Evolutionary conservation across 1,140 invertebrate species (phyloP), one percentile per base, ranked within the genome.

Genomic region (Maconellicoccus hirsutus): DNA sequence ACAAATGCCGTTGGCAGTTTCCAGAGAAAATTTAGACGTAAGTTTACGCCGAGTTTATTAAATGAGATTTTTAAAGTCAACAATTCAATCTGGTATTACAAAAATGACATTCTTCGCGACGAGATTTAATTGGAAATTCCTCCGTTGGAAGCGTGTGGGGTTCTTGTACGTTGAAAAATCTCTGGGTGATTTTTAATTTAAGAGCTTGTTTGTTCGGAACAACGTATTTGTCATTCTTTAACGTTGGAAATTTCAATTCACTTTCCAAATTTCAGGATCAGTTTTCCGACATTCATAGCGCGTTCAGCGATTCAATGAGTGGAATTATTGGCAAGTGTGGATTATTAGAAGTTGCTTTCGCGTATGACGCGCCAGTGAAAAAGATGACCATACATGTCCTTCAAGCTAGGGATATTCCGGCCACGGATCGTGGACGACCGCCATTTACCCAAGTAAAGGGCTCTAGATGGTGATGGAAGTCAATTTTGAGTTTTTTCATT

Each of bases 321-420:
- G 79, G 77, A 29, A 74, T 73, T 29, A 78, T 79, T 59, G 73
- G 77, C 16, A 73, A 74, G 75, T 87, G 89, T 77, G 90, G 89
- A 8, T 85, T 85, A 71, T 80, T 97, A 69, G 92, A 96, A 79
- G 86, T 94, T 27, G 91, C 91, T 12, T 86, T 96, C 77, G 81
- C 90, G 14, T 96, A 95, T 78, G 92, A 96, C 77, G 88, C 91
- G 3, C 88, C 90, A 4, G 89, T 92, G 79, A 84, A 89, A 19
- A 93, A 90, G 79, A 93, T 97, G 90, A 92, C 90, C 23, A 87
- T 89, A 14, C 91, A 93, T 75, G 87, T 97, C 8, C 82, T 96
- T 72, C 92, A 95, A 81, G 93, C 91, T 0, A 83, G 88, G 23
- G 85, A 92, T 76, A 82, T 97, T 75, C 89, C 93, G 61, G 80